These are phyloP conservation scores for Echiichthys vipera DNA, from an alignment of 2,797 vertebrate genomes.

Conservation along the genomic window DNA sequence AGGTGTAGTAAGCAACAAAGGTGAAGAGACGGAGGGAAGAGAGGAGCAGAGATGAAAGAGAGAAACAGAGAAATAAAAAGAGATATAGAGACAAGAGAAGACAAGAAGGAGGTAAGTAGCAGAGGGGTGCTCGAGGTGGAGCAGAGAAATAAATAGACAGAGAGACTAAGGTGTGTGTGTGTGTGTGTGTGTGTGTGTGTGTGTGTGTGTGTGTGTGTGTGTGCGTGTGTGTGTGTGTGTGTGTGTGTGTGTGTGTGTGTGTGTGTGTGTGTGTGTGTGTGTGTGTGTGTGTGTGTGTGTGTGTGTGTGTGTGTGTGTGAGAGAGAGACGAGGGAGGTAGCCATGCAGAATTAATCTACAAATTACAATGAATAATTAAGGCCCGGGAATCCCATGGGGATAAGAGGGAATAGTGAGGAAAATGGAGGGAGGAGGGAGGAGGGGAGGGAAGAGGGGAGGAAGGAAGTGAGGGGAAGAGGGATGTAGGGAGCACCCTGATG, in stretches of 20 bases:
- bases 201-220: background rate
- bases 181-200: background rate
- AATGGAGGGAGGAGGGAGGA: slow-evolving; percentile 22
- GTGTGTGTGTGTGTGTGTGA: slow-evolving; percentile 16
- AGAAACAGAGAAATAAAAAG: background rate
- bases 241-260: background rate
- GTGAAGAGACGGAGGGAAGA: slow-evolving; percentile 3
- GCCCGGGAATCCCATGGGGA: slow-evolving; percentile 66
- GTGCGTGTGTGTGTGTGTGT: slow-evolving; percentile 21
- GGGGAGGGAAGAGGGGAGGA: background rate
- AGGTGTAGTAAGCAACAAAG: background rate
- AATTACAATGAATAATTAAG: slow-evolving; percentile 82
- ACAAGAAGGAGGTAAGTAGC: background rate
- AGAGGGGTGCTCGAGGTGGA: slow-evolving; percentile 36
- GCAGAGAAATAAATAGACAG: slow-evolving; percentile 32
- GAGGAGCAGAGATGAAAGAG: background rate
- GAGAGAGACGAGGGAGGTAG: slow-evolving; percentile 48
- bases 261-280: slow-evolving; percentile 5
- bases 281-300: slow-evolving; percentile 24
- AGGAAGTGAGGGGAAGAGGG: background rate
- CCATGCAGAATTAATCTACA: slow-evolving; percentile 79
- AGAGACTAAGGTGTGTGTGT: slow-evolving; percentile 2
- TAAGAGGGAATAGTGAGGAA: slow-evolving; percentile 53
- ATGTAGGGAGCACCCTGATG: slow-evolving; percentile 19
- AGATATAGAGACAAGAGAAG: slow-evolving; percentile 7